Evolutionary conservation across 2,888 invertebrate genomes (phyloP).

Genomic region (Euzetes globulus): DNA sequence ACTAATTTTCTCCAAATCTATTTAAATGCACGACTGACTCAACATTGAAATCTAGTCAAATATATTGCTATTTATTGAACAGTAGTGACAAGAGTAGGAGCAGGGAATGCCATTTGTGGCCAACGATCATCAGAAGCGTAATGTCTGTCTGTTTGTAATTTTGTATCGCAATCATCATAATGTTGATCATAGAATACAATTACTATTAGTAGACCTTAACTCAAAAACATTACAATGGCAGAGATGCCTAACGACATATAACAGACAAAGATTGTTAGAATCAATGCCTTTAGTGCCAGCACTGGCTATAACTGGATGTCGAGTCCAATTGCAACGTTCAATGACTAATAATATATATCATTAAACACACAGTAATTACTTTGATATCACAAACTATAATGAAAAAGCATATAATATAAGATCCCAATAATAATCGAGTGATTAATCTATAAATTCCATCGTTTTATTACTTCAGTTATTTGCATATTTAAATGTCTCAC

Average conservation of each 20-base stretch:
- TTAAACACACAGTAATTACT: not conserved
- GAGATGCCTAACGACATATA: not conserved
- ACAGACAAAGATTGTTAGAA: not conserved
- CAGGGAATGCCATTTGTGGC: slow-evolving; percentile 7
- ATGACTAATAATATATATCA: not conserved
- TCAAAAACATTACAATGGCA: not conserved
- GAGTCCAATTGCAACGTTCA: not conserved
- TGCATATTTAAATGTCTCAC: not conserved
- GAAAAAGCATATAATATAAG: not conserved
- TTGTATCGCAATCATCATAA: slow-evolving; percentile 20
- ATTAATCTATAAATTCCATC: not conserved
- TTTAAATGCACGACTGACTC: slow-evolving; percentile 8
- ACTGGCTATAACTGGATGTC: not conserved
- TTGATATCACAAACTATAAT: slow-evolving; percentile 4
- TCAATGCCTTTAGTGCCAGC: not conserved
- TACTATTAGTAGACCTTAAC: slow-evolving; percentile 7
- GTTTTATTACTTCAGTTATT: not conserved
- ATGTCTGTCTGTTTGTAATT: slow-evolving; percentile 19
- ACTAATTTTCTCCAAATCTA: not conserved
- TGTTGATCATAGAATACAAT: slow-evolving; percentile 23
- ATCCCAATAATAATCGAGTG: not conserved
- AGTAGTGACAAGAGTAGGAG: not conserved
- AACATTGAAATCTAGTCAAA: slow-evolving; percentile 16
- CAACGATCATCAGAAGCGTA: not conserved
- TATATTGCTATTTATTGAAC: slow-evolving; percentile 2